phyloP scores from a whole-genome alignment of 2,113 vertebrate genomes.

The Pampusana beccarii region DNA sequence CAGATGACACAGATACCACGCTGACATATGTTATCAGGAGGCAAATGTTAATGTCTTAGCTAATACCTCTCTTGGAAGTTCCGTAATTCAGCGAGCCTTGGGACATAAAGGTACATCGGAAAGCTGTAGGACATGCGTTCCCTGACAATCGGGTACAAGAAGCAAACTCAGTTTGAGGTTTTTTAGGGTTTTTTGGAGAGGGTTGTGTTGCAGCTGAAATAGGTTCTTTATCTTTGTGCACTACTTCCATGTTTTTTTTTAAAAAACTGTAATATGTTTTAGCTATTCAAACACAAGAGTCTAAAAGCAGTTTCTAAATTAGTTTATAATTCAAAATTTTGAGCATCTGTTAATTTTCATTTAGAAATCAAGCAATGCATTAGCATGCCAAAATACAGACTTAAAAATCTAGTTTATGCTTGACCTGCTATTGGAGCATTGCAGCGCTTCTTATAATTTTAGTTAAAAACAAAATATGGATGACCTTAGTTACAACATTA shows the following conservation, averaged over 20 bases:
- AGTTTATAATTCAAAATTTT: neutral
- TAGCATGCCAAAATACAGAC: neutral
- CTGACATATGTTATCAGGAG: neutral
- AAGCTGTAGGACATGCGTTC: neutral
- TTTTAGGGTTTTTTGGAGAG: neutral
- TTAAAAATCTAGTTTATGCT: neutral
- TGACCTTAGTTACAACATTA: neutral
- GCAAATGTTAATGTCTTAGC: neutral
- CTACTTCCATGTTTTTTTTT: neutral
- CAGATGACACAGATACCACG: neutral
- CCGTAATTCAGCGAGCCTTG: neutral
- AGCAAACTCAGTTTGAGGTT: neutral
- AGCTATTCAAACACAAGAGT: neutral
- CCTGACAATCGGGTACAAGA: neutral
- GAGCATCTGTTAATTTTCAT: neutral
- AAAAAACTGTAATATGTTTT: neutral
- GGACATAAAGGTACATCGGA: neutral
- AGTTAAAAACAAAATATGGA: neutral
- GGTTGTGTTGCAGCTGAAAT: neutral
- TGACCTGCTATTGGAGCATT: neutral
- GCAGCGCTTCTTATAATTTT: neutral
- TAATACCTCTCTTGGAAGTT: neutral
- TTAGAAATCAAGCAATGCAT: neutral
- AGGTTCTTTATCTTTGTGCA: neutral
- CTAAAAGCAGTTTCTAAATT: neutral